Conservation (phyloP, 2,797 vertebrate genomes). For the Mormyrus hasselquistii region DNA sequence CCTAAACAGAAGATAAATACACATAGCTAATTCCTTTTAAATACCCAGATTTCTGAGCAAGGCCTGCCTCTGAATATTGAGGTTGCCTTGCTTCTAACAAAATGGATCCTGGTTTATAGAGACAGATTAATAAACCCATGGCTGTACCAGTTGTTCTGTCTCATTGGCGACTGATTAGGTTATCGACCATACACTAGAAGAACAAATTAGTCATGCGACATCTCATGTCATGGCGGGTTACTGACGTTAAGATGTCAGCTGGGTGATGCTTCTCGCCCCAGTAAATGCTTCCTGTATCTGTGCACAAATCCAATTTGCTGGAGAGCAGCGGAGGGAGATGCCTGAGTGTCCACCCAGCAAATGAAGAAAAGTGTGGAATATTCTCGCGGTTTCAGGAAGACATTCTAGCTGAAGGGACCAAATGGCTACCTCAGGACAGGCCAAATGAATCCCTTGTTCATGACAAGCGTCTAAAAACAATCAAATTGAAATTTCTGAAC, state of each 20-base stretch:
- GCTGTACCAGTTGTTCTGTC: slow-evolving; percentile 37
- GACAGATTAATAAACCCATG: background rate
- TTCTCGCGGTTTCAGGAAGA: slow-evolving; percentile 41
- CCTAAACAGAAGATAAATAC: background rate
- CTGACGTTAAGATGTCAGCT: slow-evolving; percentile 53
- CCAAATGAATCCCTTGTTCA: background rate
- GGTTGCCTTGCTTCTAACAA: background rate
- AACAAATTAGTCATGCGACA: slow-evolving; percentile 59
- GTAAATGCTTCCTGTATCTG: slow-evolving; percentile 58
- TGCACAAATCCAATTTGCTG: slow-evolving; percentile 71
- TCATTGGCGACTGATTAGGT: slow-evolving; percentile 59
- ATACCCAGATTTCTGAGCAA: background rate
- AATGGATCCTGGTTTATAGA: background rate
- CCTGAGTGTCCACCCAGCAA: slow-evolving; percentile 56
- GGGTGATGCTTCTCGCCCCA: slow-evolving; percentile 65
- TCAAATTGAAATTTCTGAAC: background rate
- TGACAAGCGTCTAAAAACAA: background rate
- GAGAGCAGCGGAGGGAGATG: slow-evolving; percentile 61
- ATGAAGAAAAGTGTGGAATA: slow-evolving; percentile 63
- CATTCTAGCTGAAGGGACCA: slow-evolving; percentile 50
- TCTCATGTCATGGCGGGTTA: slow-evolving; percentile 58
- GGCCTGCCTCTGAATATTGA: background rate
- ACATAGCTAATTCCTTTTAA: background rate
- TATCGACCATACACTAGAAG: slow-evolving; percentile 57
- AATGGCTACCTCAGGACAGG: background rate